These are phyloP conservation scores for Sinocyclocheilus anshuiensis DNA, from an alignment of 2,113 vertebrate species.

Conservation along the genomic window DNA sequence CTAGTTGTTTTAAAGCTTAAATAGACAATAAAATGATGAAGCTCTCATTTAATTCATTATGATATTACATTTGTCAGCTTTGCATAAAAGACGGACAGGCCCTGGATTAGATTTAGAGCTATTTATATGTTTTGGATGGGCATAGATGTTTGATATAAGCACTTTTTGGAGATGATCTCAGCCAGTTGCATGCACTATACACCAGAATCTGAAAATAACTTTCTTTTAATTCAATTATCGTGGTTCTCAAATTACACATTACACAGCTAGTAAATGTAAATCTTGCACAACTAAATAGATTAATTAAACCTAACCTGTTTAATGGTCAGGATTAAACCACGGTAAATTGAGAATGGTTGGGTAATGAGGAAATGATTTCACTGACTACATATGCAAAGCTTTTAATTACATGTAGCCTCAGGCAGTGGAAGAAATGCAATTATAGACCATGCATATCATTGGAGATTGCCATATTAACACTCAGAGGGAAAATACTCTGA, in stretches of 20 bases:
- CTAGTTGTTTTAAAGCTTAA: not conserved
- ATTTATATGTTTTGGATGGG: conserved; percentile 30
- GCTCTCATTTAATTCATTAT: not conserved
- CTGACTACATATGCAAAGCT: conserved; percentile 71
- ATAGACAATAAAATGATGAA: not conserved
- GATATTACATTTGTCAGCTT: not conserved
- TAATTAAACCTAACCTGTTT: conserved; percentile 75
- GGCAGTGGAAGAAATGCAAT: conserved; percentile 73
- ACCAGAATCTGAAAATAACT: conserved; percentile 12
- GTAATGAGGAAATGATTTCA: conserved; percentile 76
- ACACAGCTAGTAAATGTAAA: conserved; percentile 67
- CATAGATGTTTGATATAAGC: conserved; percentile 41
- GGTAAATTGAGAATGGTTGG: conserved; percentile 67
- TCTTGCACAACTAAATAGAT: conserved; percentile 65
- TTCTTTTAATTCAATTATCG: conserved; percentile 72
- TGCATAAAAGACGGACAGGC: conserved; percentile 2
- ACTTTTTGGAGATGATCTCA: conserved; percentile 38
- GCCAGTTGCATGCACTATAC: conserved; percentile 9
- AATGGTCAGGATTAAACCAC: conserved; percentile 69
- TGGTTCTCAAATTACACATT: conserved; percentile 60
- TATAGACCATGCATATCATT: conserved; percentile 69
- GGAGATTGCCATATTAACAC: conserved; percentile 54
- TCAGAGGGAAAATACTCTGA: conserved; percentile 48
- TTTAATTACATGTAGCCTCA: conserved; percentile 79
- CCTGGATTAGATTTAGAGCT: conserved; percentile 8